Conservation (phyloP, 2,797 vertebrate species). For the Apogon hyalosoma region DNA sequence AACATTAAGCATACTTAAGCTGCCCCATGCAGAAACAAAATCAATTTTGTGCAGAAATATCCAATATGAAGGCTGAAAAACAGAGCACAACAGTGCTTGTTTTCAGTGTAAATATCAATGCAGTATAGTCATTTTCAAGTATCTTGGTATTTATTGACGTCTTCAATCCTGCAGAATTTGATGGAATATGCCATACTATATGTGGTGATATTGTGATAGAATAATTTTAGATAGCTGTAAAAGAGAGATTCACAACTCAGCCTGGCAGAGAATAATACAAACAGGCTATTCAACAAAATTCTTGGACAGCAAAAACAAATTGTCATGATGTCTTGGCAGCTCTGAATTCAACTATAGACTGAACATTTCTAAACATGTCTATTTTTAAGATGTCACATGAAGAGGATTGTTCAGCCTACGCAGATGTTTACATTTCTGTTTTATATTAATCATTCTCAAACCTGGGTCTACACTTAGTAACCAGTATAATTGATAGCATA, state of each 20-base stretch:
- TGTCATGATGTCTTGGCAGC: too few relatives aligned
- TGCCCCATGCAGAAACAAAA: too few relatives aligned
- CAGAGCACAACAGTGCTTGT: neutral
- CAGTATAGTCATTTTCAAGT: neutral
- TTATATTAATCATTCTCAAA: too few relatives aligned
- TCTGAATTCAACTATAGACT: slow-evolving; percentile 3
- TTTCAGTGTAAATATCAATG: neutral
- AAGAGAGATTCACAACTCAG: neutral
- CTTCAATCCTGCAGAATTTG: neutral
- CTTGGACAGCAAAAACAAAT: neutral
- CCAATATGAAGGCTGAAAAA: too few relatives aligned
- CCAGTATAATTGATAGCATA: neutral
- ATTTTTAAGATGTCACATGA: neutral
- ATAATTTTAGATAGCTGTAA: neutral
- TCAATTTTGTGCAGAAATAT: too few relatives aligned
- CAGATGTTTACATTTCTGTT: too few relatives aligned
- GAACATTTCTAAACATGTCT: neutral
- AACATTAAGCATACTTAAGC: too few relatives aligned
- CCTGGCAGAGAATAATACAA: slow-evolving; percentile 6
- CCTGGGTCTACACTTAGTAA: too few relatives aligned
- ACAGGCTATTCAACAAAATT: slow-evolving; percentile 10
- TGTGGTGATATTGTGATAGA: too few relatives aligned
- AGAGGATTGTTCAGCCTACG: too few relatives aligned
- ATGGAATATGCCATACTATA: neutral
- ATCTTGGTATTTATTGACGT: neutral